Base-by-base conservation (phyloP, 2,888 invertebrate species). In the Apamea anceps region DNA sequence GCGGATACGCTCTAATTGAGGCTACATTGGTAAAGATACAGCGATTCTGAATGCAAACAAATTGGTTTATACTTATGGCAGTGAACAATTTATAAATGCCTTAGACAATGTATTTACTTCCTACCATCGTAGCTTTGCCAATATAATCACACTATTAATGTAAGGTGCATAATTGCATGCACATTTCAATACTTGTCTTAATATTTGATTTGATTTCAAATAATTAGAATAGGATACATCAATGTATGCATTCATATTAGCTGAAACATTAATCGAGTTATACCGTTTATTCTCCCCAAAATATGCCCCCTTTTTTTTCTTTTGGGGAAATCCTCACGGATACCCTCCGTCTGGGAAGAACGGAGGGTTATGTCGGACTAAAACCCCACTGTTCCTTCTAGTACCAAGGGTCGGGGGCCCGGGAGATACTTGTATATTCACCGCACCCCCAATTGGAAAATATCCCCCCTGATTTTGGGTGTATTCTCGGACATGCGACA, bases 21-120 rank as follows among this genome's bases (percentile, higher is more conserved):
- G 12, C 37, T n/a, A n/a, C 25, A 62, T 71, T 54, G 13, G 21
- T 51, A 57, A 28, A n/a, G 18, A 21, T n/a, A 37, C 66, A 54
- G 54, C 10, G 2, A 65, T 51, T 18, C 8, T 32, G 42, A 7
- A 63, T 5, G 54, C 32, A 54, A 54, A 10, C 15, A 62, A 76
- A 57, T n/a, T 65, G 2, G 15, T 57, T 54, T 28, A 75, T 42
- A 57, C 8, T 28, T n/a, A 42, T 21, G 57, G 57, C 57, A 84
- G 70, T 84, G 18, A 51, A 79, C 13, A 8, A 70, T 18, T 60
- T 42, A 25, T 70, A 70, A 80, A 83, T 68, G 62, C 67, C 8
- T 42, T 28, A 0, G 25, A 51, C 25, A 28, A 51, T 63, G 37
- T 21, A 21, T 32, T 62, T 48, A 15, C 6, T 28, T 21, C 1